phyloP scores from a whole-genome alignment of 2,888 invertebrate species.

The Orchesella flavescens region DNA sequence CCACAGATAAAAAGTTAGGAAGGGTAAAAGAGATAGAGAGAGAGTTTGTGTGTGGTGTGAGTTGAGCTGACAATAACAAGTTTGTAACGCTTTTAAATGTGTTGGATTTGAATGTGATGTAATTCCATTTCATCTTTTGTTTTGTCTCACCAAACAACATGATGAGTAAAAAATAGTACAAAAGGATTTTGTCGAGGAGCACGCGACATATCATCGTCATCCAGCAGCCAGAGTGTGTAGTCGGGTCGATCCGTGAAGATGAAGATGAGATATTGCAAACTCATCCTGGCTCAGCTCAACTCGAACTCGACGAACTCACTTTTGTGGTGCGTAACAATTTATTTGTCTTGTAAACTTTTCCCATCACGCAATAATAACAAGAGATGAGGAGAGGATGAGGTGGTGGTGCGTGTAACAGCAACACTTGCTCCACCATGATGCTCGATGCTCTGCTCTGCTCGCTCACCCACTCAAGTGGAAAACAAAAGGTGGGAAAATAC shows the following conservation, averaged over 20 bases:
- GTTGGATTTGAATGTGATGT: background rate
- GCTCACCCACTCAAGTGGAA: constrained; percentile 36
- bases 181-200: too few species aligned
- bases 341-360: background rate
- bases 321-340: background rate
- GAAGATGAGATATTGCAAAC: constrained; percentile 29
- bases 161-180: too few species aligned
- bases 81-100: background rate
- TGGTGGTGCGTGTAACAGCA: constrained; percentile 9
- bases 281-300: background rate
- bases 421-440: too few species aligned
- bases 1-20: background rate
- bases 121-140: constrained; percentile 37
- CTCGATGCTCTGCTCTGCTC: too few species aligned
- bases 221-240: background rate
- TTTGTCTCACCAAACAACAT: constrained; percentile 5
- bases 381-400: constrained; percentile 15
- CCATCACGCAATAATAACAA: background rate
- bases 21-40: background rate
- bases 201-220: too few species aligned
- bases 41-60: too few species aligned
- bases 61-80: constrained; percentile 55
- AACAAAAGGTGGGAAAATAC: constrained; percentile 56
- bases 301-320: too few species aligned
- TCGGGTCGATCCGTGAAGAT: background rate